Evolutionary conservation across 2,888 invertebrate species (phyloP), one percentile per base, ranked within the genome.

Genomic region (Liopterus haemorrhoidalis): DNA sequence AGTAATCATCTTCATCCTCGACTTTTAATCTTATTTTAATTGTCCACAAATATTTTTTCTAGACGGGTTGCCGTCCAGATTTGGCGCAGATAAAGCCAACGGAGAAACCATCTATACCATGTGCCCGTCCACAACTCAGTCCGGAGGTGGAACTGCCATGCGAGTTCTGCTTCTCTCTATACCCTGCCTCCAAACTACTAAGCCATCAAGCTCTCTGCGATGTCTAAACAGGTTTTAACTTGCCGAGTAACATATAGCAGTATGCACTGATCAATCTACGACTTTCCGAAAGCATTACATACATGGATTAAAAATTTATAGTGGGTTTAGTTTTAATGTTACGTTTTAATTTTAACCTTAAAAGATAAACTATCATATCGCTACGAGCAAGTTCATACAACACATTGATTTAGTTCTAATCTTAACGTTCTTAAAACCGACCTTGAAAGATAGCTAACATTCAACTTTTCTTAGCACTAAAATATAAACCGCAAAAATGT

Each of bases 81-180:
- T 54, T 70, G 46, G 67, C 69, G 1, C 55, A 61, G 22, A 6
- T 41, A 9, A 36, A 59, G 24, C 63, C 54, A 39, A 18, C 48
- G 1, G 16, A 12, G 28, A 28, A 4, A 11, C 28, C 8, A 28
- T 8, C 11, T 8, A 28, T 28, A 18, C 19, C n/a, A n/a, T n/a
- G n/a, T n/a, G n/a, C n/a, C 9, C 19, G 25, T 24, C 37, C 5
- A 24, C 31, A 20, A n/a, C 33, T n/a, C n/a, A 39, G 32, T 33
- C 65, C 65, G 2, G 72, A 69, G 32, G 68, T 72, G 31, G 66
- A 66, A 48, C 63, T 78, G 32, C 78, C 78, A 4, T 79, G 79
- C 61, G 78, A 78, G 68, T 78, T 78, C 65, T 79, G 78, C 59
- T 65, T 64, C 15, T 60, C 59, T 14, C 68, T 70, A 54, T 67